Percentiles rank a stretch among this genome's conserved stretches.
Evolutionary conservation across 2,113 vertebrate genomes (phyloP).

Genomic region (Boulengeromyrus knoepffleri): DNA sequence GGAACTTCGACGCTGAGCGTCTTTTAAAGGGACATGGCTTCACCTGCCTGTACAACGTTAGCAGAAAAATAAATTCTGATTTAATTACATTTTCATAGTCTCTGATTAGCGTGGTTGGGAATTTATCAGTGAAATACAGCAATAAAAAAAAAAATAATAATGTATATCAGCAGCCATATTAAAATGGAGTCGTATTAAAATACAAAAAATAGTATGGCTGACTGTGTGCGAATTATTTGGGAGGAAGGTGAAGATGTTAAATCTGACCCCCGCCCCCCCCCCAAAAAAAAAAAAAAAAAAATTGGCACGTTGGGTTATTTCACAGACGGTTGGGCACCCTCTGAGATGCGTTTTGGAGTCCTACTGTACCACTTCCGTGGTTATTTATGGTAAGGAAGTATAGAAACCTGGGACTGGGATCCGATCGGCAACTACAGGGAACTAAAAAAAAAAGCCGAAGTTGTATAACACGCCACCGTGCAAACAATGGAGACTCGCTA

Average conservation of each 20-base stretch:
- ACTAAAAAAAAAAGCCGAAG: background rate
- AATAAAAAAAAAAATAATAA: background rate
- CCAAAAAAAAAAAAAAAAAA: background rate
- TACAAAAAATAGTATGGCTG: background rate
- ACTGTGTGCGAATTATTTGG: background rate
- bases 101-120: background rate
- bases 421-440: background rate
- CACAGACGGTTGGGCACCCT: background rate
- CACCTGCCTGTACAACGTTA: background rate
- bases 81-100: background rate
- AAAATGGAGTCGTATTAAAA: background rate
- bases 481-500: background rate
- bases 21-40: slow-evolving; percentile 44
- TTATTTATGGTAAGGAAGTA: slow-evolving; percentile 19
- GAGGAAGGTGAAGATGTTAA: background rate
- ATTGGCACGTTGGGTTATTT: slow-evolving; percentile 4
- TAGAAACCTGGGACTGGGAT: background rate
- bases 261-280: background rate
- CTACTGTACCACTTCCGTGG: background rate
- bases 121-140: background rate
- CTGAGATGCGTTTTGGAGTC: slow-evolving; percentile 2
- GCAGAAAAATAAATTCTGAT: background rate
- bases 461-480: background rate
- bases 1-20: slow-evolving; percentile 47
- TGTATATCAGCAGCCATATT: background rate